Conservation (phyloP, 2,797 vertebrate species). For the Hafferia zeledoni region DNA sequence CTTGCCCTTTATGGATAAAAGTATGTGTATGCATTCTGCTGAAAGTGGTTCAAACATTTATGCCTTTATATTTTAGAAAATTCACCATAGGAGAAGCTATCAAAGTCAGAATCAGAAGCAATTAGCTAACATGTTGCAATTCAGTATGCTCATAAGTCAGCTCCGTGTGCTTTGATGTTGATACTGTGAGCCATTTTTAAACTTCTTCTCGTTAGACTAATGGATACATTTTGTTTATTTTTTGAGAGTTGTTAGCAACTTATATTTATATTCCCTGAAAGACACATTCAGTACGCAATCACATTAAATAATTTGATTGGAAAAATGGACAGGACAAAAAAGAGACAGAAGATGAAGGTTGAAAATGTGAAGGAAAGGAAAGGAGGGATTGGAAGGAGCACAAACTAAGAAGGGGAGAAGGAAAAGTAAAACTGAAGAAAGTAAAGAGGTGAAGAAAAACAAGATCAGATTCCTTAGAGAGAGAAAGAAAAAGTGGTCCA, state of each 20-base stretch:
- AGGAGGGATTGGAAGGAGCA: neutral
- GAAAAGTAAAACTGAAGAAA: neutral
- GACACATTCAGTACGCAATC: neutral
- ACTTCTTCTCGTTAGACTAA: neutral
- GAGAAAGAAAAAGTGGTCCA: neutral
- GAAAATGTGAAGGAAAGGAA: neutral
- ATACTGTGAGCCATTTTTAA: neutral
- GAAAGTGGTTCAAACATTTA: neutral
- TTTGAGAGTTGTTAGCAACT: neutral
- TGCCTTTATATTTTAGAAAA: neutral
- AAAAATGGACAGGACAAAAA: neutral
- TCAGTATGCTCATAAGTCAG: neutral
- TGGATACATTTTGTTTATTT: neutral
- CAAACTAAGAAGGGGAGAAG: neutral
- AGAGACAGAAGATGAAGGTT: neutral
- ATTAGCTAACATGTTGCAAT: neutral
- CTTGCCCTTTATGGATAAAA: neutral
- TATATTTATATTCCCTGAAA: neutral
- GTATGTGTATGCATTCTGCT: neutral
- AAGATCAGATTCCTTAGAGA: neutral
- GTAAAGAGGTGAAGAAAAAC: neutral
- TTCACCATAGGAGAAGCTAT: neutral
- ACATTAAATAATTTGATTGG: neutral
- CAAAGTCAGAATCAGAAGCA: neutral
- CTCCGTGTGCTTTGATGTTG: neutral